Base-by-base conservation (phyloP, 2,888 invertebrate genomes). In the Spatulosminthurus flaviceps region DNA sequence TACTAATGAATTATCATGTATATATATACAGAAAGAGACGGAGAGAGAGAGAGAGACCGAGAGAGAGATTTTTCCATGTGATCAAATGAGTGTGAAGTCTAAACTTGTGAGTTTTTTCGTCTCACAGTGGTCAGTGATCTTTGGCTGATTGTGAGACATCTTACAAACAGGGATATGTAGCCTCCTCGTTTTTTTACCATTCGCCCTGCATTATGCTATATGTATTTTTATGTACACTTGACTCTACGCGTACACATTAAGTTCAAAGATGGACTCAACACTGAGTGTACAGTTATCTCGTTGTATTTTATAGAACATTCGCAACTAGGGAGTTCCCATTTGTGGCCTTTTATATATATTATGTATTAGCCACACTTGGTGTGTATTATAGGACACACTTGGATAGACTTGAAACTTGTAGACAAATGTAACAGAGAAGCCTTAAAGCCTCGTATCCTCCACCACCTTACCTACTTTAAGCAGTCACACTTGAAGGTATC, bases 121-220 rank as follows among this genome's bases (percentile, higher is more conserved):
- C 60, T 79, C 69, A 42, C 73, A 76, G 70, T 79, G 79, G 79
- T 79, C 79, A 79, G 79, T 79, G 79, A 79, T 79, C 79, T 79
- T 79, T 75, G 26, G 34, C 41, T 70, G n/a, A 21, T 51, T n/a
- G 16, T 19, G 22, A 43, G 22, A 43, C 64, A 22, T 64, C 24
- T 51, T 34, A 34, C 24, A 26, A 11, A 71, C 42, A 71, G 71
- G 71, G 28, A n/a, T n/a, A n/a, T n/a, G 51, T 21, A 72, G 41
- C 72, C 51, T 26, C 51, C 43, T 42, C 26, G 21, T 29, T 64
- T 24, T 28, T 75, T 51, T 43, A 24, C 72, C 13, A 26, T 70
- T 70, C 72, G 26, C 51, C 26, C 72, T 51, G 24, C 43, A 42
- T 71, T 29, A n/a, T n/a, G 5, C 24, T 66, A 24, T 16, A 26